These are phyloP conservation scores for Kryptopterus vitreolus DNA, from an alignment of 2,797 vertebrate genomes.

Conservation along the genomic window DNA sequence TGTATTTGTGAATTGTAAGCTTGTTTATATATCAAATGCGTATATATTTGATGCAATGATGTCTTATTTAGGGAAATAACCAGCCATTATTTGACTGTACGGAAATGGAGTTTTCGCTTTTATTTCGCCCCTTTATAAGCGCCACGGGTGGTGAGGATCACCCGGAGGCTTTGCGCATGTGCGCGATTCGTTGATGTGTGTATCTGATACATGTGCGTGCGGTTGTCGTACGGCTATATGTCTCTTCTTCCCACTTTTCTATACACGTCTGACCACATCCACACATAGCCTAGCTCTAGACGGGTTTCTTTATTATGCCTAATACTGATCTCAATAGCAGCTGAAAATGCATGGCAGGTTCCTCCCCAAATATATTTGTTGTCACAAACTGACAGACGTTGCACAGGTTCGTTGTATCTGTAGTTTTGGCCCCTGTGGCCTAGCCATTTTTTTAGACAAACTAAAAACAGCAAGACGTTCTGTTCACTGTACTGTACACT, in stretches of 20 bases:
- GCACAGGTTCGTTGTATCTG: neutral
- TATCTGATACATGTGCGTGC: neutral
- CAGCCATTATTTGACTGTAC: too few relatives aligned
- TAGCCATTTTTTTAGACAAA: neutral
- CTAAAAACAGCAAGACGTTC: neutral
- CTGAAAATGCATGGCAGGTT: neutral
- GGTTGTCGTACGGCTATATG: neutral
- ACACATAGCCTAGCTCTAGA: too few relatives aligned
- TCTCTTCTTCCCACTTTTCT: neutral
- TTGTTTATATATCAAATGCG: too few relatives aligned
- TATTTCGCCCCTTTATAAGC: neutral
- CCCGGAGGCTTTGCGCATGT: too few relatives aligned
- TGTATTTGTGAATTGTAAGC: too few relatives aligned
- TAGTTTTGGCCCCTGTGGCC: neutral
- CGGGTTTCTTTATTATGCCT: neutral
- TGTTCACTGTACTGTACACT: too few relatives aligned
- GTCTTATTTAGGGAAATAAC: too few relatives aligned
- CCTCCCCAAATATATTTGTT: neutral
- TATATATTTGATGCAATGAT: too few relatives aligned
- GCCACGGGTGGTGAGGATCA: neutral
- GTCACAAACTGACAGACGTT: neutral
- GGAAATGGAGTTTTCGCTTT: too few relatives aligned
- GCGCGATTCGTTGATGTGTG: neutral
- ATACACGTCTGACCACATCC: too few relatives aligned
- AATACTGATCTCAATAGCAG: neutral